Base-by-base conservation (phyloP, 2,888 invertebrate genomes). In the Epirrhoe alternata region DNA sequence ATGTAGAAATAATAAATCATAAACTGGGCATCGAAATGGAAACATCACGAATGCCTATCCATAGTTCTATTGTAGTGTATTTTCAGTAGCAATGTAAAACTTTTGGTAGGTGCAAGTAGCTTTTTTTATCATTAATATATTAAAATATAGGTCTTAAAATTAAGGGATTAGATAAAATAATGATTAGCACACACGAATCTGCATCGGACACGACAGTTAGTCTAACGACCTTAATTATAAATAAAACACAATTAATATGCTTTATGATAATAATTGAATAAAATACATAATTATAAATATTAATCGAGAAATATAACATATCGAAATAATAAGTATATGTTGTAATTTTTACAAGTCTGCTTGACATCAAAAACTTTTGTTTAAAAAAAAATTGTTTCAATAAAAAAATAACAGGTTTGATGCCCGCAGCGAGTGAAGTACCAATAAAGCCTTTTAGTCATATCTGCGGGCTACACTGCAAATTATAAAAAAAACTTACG, bases 141-240 rank as follows among this genome's bases (percentile, higher is more conserved):
- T 51, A n/a, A n/a, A n/a, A n/a, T n/a, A n/a, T n/a, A 24, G 38
- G 30, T 45, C 52, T 42, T 58, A 60, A 51, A 57, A 63, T 6
- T 47, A 65, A 10, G 54, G 59, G 58, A 64, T 62, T n/a, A n/a
- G n/a, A n/a, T n/a, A n/a, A n/a, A n/a, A n/a, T n/a, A n/a, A n/a
- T n/a, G n/a, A n/a, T n/a, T 55, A 55, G 60, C 35, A 54, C 35
- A 66, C 70, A 72, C 76, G 86, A 84, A 83, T 85, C 90, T 88
- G 89, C 89, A 88, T 88, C 89, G 89, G 89, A 89, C 89, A 78
- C 74, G 64, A 69, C 53, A 66, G 52, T 60, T 49, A 56, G 51
- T 42, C 70, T 66, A 70, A 78, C 81, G 82, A 79, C 82, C 80
- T 82, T 79, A 74, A 60, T 49, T 61, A 47, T 50, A 33, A 64